Percentiles rank a stretch among this genome's conserved stretches.
These are phyloP conservation scores for Potamarius usumacintae DNA, from an alignment of 2,113 vertebrate genomes.

Conservation along the genomic window DNA sequence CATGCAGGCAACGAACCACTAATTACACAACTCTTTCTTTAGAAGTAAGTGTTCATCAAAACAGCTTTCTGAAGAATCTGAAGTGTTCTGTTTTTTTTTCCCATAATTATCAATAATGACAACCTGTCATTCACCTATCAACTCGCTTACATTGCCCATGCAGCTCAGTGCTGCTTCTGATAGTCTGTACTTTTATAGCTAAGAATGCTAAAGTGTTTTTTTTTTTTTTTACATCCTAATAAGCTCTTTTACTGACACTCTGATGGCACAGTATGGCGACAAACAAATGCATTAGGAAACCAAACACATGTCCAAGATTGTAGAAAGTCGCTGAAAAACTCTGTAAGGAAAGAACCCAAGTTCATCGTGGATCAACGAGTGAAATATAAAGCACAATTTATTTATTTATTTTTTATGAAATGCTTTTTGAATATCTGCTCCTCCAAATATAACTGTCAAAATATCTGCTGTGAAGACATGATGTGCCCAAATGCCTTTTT, in stretches of 20 bases:
- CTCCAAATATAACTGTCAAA: constrained; percentile 22
- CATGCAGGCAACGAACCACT: background rate
- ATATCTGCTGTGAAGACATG: background rate
- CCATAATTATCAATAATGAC: constrained; percentile 14
- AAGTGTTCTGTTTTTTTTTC: background rate
- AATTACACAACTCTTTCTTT: constrained; percentile 6
- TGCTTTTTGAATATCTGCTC: background rate
- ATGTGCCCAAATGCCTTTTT: background rate
- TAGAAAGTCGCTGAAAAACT: background rate
- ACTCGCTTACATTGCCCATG: background rate
- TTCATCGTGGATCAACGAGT: background rate
- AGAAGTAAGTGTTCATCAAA: constrained; percentile 7
- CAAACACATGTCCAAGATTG: background rate
- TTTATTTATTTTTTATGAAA: background rate
- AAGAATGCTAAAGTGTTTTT: background rate
- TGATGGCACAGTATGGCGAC: background rate
- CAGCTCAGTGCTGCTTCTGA: background rate
- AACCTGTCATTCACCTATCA: background rate
- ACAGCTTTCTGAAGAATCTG: constrained; percentile 13
- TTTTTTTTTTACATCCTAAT: background rate
- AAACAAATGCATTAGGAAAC: background rate
- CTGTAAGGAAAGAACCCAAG: background rate
- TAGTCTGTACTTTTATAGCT: background rate
- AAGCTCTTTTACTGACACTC: background rate
- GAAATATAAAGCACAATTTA: background rate